Conservation (phyloP, 2,888 invertebrate genomes). For the Meandrusa payeni region DNA sequence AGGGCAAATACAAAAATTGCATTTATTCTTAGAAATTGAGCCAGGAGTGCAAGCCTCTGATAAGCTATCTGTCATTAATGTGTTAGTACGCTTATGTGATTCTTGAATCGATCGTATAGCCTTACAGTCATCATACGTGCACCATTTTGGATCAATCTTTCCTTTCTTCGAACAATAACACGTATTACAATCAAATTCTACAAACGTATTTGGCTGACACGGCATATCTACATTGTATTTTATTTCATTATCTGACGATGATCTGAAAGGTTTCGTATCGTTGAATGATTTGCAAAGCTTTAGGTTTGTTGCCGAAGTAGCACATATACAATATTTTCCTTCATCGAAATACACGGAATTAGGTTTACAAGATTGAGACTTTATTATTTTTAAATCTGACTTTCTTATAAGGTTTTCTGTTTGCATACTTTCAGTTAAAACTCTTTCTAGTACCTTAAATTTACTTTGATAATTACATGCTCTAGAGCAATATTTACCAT, state of each 20-base stretch:
- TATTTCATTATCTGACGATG: constrained; percentile 27
- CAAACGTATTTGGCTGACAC: constrained; percentile 61
- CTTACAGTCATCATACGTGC: constrained; percentile 64
- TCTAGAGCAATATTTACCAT: constrained; percentile 52
- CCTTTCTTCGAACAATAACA: constrained; percentile 67
- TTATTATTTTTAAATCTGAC: constrained; percentile 36
- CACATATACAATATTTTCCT: constrained; percentile 57
- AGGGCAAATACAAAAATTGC: constrained; percentile 72
- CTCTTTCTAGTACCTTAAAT: constrained; percentile 49
- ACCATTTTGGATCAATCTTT: constrained; percentile 64
- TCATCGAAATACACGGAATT: constrained; percentile 50
- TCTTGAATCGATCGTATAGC: constrained; percentile 46
- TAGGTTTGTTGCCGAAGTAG: constrained; percentile 45
- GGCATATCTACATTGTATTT: constrained; percentile 40
- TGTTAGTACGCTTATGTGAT: constrained; percentile 34
- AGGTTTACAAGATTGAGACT: constrained; percentile 43
- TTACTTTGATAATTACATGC: constrained; percentile 52
- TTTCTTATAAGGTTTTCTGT: constrained; percentile 40
- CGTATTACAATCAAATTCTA: constrained; percentile 66
- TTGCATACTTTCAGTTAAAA: constrained; percentile 40
- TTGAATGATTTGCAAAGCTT: constrained; percentile 46
- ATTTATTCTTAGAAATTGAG: constrained; percentile 51
- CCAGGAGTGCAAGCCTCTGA: constrained; percentile 51
- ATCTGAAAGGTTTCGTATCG: constrained; percentile 15
- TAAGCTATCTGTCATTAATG: constrained; percentile 26